Conservation (phyloP, 2,113 vertebrate species). For the Copsychus sechellarum region DNA sequence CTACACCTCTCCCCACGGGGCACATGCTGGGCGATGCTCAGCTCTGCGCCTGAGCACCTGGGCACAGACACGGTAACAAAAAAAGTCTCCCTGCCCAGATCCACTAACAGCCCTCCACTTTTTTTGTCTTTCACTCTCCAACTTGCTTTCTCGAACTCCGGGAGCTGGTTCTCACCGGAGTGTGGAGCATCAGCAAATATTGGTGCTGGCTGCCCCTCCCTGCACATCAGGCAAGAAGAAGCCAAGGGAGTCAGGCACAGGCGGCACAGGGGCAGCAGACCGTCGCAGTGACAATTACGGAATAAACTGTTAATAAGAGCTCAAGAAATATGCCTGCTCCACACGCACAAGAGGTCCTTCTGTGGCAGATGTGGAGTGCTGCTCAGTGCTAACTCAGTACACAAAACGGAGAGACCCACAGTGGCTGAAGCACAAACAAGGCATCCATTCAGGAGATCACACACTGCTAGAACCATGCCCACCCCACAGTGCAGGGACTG, state of each 20-base stretch:
- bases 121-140: neutral
- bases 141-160: accelerated
- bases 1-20: accelerated
- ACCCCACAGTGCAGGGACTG: neutral
- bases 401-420: neutral
- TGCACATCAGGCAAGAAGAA: accelerated
- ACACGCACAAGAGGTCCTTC: neutral
- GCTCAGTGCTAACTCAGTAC: neutral
- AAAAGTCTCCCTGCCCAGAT: neutral
- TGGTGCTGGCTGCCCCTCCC: neutral
- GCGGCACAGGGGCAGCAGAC: neutral
- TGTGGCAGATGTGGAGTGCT: neutral
- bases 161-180: neutral
- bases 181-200: neutral
- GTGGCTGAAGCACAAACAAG: slow-evolving; percentile 1
- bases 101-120: neutral
- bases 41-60: neutral
- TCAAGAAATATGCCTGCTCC: neutral
- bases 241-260: neutral
- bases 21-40: accelerated
- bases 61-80: neutral
- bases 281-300: neutral
- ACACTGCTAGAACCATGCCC: neutral
- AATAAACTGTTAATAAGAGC: neutral
- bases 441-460: neutral